Conservation (phyloP, 1,140 invertebrate genomes). For the Aphelinus atriplicis region DNA sequence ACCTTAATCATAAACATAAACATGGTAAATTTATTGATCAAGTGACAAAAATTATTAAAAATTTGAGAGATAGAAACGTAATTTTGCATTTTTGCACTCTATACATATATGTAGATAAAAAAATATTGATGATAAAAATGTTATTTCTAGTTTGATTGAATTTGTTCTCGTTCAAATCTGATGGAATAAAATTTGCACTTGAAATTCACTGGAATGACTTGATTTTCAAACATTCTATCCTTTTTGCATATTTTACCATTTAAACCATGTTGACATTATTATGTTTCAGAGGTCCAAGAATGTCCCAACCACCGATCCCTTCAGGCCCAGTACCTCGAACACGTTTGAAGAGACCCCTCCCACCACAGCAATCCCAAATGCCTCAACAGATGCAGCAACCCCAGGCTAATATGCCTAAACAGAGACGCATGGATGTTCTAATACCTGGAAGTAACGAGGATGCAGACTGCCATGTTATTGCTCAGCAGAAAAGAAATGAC, state of each 20-base stretch:
- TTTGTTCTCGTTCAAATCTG: too few relatives aligned
- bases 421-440: conserved; percentile 67
- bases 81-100: too few relatives aligned
- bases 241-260: background rate
- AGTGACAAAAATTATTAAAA: too few relatives aligned
- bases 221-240: too few relatives aligned
- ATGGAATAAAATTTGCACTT: too few relatives aligned
- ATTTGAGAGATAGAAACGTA: too few relatives aligned
- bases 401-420: conserved; percentile 47
- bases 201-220: too few relatives aligned
- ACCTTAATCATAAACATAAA: too few relatives aligned
- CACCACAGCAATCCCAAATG: conserved; percentile 47
- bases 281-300: conserved; percentile 50
- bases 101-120: too few relatives aligned
- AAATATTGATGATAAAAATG: too few relatives aligned
- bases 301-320: conserved; percentile 48
- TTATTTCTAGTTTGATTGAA: too few relatives aligned
- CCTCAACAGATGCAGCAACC: conserved; percentile 44
- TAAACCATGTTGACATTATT: conserved; percentile 21
- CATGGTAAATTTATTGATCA: too few relatives aligned
- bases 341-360: conserved; percentile 57
- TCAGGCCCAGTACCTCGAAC: conserved; percentile 49
- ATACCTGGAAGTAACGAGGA: conserved; percentile 71
- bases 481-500: conserved; percentile 77
- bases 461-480: conserved; percentile 74